These are phyloP conservation scores for Rhabdophis nuchalis DNA, from an alignment of 2,797 vertebrate species.

Conservation along the genomic window DNA sequence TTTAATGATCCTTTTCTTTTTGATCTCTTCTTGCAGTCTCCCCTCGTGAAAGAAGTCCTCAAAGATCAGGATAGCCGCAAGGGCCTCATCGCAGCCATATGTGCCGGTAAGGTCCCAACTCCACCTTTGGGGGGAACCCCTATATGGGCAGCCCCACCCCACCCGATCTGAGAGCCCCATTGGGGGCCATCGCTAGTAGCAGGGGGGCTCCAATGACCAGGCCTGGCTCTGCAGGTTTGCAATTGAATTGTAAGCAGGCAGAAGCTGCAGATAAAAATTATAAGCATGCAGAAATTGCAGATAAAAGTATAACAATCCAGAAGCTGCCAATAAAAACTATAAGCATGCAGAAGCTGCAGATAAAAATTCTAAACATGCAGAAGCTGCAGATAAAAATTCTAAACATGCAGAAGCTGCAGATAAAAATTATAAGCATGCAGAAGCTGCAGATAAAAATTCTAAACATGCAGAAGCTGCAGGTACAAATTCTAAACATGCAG, in stretches of 20 bases:
- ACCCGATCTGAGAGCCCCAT: not conserved
- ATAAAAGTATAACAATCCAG: too few relatives aligned
- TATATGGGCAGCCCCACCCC: not conserved
- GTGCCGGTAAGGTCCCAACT: constrained; percentile 81
- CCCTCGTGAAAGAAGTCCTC: constrained; percentile 87
- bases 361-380: too few relatives aligned
- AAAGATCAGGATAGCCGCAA: constrained; percentile 89
- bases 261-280: too few relatives aligned
- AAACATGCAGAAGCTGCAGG: not conserved
- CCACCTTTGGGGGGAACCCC: not conserved
- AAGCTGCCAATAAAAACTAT: too few relatives aligned
- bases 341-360: too few relatives aligned
- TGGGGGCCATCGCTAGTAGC: not conserved
- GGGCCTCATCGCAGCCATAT: constrained; percentile 95
- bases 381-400: too few relatives aligned
- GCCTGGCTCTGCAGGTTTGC: rapidly evolving
- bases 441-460: too few relatives aligned
- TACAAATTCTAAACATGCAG: not conserved
- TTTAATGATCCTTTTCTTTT: not conserved
- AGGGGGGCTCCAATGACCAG: too few relatives aligned
- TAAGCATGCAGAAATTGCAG: too few relatives aligned
- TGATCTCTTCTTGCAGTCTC: constrained; percentile 73
- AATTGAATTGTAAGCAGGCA: too few relatives aligned
- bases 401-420: too few relatives aligned
- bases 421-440: too few relatives aligned